phyloP scores from a whole-genome alignment of 2,113 vertebrate species.

The Laticauda laticaudata region DNA sequence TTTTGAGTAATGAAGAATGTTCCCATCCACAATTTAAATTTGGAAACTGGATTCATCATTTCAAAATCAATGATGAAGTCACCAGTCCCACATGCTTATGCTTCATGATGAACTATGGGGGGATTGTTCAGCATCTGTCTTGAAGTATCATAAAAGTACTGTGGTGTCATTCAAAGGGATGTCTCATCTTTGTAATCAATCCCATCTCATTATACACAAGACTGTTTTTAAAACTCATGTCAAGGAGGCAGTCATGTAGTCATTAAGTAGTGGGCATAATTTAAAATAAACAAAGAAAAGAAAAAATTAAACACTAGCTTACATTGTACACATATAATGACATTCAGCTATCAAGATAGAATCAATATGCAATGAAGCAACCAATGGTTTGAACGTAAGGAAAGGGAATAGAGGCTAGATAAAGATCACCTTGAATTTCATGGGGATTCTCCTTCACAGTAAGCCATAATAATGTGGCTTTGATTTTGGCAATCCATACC shows the following conservation, averaged over 20 bases:
- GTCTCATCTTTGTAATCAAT: slow-evolving; percentile 3
- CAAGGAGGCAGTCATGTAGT: not conserved
- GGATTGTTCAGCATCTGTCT: not conserved
- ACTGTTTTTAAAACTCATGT: not conserved
- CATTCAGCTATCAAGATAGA: not conserved
- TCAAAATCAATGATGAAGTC: not conserved
- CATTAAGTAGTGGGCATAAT: slow-evolving; percentile 47
- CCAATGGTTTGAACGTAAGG: not conserved
- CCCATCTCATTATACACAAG: not conserved
- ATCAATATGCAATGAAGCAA: not conserved
- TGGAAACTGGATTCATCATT: not conserved
- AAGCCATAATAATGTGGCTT: not conserved
- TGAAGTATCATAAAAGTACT: not conserved
- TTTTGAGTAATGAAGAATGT: not conserved
- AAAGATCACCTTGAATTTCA: not conserved
- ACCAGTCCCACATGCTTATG: not conserved
- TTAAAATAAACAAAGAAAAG: slow-evolving; percentile 27
- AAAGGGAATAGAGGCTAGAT: not conserved
- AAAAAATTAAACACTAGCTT: slow-evolving; percentile 2
- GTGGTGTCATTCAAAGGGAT: slow-evolving; percentile 5
- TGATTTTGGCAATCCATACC: not conserved
- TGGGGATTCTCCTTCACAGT: not conserved
- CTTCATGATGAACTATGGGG: not conserved
- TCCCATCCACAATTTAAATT: slow-evolving; percentile 4
- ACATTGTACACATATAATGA: slow-evolving; percentile 20